Conservation (phyloP, 2,113 vertebrate species). For the Proterorhinus semilunaris region DNA sequence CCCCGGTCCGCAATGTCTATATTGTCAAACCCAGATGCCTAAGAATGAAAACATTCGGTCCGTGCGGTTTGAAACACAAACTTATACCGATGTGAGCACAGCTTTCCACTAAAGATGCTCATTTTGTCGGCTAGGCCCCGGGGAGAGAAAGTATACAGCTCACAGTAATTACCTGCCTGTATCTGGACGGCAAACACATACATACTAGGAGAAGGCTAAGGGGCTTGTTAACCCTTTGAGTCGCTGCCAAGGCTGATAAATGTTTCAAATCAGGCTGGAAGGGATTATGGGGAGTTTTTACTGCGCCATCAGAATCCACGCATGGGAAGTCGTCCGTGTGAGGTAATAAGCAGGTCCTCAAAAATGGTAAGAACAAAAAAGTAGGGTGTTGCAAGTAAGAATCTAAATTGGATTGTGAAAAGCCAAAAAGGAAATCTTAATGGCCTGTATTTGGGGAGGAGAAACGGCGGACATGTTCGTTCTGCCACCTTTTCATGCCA, state of each 20-base stretch:
- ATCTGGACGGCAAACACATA: slow-evolving; percentile 39
- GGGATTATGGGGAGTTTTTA: neutral
- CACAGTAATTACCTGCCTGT: slow-evolving; percentile 55
- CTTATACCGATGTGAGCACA: slow-evolving; percentile 26
- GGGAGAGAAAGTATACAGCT: slow-evolving; percentile 43
- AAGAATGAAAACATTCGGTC: slow-evolving; percentile 31
- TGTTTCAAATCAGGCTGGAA: neutral
- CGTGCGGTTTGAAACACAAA: slow-evolving; percentile 29
- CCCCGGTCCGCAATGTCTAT: slow-evolving; percentile 3
- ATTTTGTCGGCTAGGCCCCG: slow-evolving; percentile 33
- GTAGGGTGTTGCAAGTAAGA: neutral
- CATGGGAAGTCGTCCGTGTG: neutral
- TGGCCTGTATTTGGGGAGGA: neutral
- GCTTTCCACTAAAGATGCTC: slow-evolving; percentile 57
- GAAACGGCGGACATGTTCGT: neutral
- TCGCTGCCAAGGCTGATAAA: slow-evolving; percentile 11
- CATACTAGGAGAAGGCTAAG: slow-evolving; percentile 7
- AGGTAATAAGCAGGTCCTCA: neutral
- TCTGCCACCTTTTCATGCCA: neutral
- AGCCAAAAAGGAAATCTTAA: neutral
- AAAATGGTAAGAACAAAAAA: neutral
- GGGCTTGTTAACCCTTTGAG: slow-evolving; percentile 32
- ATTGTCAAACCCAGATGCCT: slow-evolving; percentile 8
- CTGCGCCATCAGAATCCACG: neutral
- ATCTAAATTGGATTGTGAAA: neutral